Conservation (phyloP, 2,113 vertebrate genomes). For the Channa maculata region DNA sequence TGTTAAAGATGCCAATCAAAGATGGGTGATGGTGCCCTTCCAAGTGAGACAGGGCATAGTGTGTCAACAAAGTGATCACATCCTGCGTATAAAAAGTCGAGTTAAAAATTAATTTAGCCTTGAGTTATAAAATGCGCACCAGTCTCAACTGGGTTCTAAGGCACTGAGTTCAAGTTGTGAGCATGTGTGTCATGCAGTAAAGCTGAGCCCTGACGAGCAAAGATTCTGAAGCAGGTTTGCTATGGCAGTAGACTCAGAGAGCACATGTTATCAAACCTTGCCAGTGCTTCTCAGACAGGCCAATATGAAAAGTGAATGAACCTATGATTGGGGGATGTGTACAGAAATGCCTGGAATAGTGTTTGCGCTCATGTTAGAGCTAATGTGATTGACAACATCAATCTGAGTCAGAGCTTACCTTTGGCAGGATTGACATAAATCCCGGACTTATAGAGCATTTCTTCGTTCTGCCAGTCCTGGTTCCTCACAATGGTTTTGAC, state of each 20-base stretch:
- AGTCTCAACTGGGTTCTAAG: neutral
- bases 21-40: constrained; percentile 9
- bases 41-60: constrained; percentile 17
- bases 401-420: constrained; percentile 84
- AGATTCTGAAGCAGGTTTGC: constrained; percentile 42
- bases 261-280: constrained; percentile 8
- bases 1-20: constrained; percentile 34
- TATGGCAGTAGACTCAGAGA: constrained; percentile 16
- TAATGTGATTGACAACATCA: neutral
- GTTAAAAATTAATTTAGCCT: neutral
- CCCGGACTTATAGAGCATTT: constrained; percentile 99
- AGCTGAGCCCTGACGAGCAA: constrained; percentile 25
- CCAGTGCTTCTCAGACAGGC: neutral
- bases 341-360: neutral
- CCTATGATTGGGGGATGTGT: neutral
- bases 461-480: constrained; percentile 96
- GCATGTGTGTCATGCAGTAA: constrained; percentile 6
- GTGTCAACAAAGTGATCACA: constrained; percentile 20
- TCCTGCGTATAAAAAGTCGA: neutral
- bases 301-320: neutral
- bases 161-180: constrained; percentile 8
- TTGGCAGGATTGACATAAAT: constrained; percentile 99
- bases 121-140: neutral
- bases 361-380: neutral
- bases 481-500: constrained; percentile 95